Conservation (phyloP, 2,888 invertebrate genomes). For the Tachina fera region DNA sequence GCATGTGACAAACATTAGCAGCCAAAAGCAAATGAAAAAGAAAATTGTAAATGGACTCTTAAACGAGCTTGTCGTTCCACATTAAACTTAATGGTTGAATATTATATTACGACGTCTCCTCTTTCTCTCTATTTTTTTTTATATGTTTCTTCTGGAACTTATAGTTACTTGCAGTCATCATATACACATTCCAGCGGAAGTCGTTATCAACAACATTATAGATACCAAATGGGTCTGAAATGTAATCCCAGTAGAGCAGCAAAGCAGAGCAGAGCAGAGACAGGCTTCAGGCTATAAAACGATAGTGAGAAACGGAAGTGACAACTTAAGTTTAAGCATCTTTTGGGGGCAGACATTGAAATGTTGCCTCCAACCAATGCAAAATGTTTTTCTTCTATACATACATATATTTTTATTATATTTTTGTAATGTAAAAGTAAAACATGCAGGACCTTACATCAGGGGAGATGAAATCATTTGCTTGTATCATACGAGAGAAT, state of each 20-base stretch:
- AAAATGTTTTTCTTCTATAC: background rate
- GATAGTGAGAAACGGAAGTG: constrained; percentile 53
- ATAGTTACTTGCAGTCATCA: background rate
- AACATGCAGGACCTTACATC: background rate
- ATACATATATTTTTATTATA: no score
- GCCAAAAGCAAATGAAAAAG: constrained; percentile 4
- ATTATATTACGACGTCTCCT: constrained; percentile 8
- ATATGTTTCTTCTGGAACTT: background rate
- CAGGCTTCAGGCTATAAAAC: constrained; percentile 37
- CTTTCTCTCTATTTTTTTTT: background rate
- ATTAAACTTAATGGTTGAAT: constrained; percentile 34
- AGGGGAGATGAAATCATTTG: background rate
- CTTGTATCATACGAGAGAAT: no score
- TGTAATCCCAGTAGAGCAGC: background rate
- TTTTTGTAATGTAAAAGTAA: background rate
- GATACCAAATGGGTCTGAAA: background rate
- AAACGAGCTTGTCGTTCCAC: constrained; percentile 38
- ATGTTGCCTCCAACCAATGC: constrained; percentile 16
- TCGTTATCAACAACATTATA: constrained; percentile 26
- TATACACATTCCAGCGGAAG: constrained; percentile 35
- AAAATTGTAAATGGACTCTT: constrained; percentile 29
- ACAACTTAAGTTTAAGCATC: constrained; percentile 62
- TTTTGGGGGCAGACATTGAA: constrained; percentile 48
- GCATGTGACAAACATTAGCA: constrained; percentile 23
- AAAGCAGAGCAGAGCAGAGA: constrained; percentile 1